Conservation (phyloP, 2,888 invertebrate genomes). For the Hypsopygia costalis region DNA sequence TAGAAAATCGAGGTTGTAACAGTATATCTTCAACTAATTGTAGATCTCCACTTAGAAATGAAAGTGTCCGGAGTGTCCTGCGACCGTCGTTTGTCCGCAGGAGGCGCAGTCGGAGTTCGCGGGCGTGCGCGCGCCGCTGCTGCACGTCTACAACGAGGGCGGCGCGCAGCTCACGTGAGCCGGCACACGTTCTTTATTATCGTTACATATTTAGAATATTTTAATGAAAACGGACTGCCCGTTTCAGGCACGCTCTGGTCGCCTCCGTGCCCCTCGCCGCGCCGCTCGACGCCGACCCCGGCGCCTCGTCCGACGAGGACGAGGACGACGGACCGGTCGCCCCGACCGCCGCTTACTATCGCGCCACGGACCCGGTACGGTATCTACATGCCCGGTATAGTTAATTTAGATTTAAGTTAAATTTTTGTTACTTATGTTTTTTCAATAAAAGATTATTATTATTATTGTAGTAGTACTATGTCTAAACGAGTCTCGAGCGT, state of each 20-base stretch:
- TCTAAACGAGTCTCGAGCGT: no score
- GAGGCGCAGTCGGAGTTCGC: slow-evolving; percentile 53
- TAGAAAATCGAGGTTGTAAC: no score
- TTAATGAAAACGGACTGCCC: not conserved
- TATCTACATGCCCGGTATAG: no score
- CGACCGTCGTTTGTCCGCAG: slow-evolving; percentile 23
- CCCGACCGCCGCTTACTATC: not conserved
- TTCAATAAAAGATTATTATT: no score
- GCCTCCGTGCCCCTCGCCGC: slow-evolving; percentile 21
- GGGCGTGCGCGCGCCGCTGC: slow-evolving; percentile 49
- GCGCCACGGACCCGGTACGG: not conserved
- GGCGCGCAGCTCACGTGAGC: slow-evolving; percentile 49
- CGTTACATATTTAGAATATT: not conserved
- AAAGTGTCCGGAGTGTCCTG: no score
- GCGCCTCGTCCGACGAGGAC: not conserved
- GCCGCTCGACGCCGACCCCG: not conserved
- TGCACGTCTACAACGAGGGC: slow-evolving; percentile 56
- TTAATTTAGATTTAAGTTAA: no score
- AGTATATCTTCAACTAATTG: no score
- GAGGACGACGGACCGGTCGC: slow-evolving; percentile 1
- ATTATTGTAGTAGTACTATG: no score
- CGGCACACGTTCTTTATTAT: not conserved
- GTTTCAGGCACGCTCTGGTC: slow-evolving; percentile 31
- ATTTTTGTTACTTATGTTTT: no score
- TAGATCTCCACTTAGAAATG: not conserved